phyloP scores from a whole-genome alignment of 1,140 invertebrate genomes.

The Steinernema feltiae region DNA sequence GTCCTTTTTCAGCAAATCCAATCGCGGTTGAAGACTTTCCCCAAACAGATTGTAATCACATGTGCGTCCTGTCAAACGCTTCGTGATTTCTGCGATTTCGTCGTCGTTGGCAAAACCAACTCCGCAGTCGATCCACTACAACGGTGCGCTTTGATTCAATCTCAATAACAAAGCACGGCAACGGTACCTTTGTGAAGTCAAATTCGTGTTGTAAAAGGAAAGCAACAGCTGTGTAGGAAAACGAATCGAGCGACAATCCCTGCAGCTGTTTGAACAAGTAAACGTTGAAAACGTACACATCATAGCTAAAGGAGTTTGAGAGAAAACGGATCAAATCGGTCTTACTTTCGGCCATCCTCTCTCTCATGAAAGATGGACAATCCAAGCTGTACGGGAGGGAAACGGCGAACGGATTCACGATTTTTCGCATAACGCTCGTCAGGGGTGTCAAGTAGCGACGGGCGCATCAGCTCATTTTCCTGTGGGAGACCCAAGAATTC shows the following conservation, averaged over 20 bases:
- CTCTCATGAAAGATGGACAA: not conserved
- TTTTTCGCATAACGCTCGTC: not conserved
- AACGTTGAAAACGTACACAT: not conserved
- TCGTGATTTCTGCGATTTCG: not conserved
- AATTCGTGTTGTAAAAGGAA: constrained; percentile 12
- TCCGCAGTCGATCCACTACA: constrained; percentile 2
- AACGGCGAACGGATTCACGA: not conserved
- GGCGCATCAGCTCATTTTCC: constrained; percentile 3
- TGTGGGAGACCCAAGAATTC: constrained; percentile 15
- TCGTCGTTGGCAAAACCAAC: constrained; percentile 5
- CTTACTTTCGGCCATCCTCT: not conserved
- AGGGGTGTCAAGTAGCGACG: not conserved
- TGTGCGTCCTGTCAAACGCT: not conserved
- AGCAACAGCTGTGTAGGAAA: constrained; percentile 9
- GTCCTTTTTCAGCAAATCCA: not conserved
- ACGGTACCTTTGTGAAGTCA: constrained; percentile 2
- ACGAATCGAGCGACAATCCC: constrained; percentile 9
- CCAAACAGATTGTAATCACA: not conserved
- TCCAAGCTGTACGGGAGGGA: not conserved
- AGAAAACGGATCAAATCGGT: not conserved
- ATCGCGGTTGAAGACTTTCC: not conserved
- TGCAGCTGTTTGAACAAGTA: constrained; percentile 7
- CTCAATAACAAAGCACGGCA: not conserved
- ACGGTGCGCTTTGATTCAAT: not conserved
- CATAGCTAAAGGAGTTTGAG: not conserved